Evolutionary conservation across 2,113 vertebrate genomes (phyloP).

Genomic region (Aphyosemion australe): DNA sequence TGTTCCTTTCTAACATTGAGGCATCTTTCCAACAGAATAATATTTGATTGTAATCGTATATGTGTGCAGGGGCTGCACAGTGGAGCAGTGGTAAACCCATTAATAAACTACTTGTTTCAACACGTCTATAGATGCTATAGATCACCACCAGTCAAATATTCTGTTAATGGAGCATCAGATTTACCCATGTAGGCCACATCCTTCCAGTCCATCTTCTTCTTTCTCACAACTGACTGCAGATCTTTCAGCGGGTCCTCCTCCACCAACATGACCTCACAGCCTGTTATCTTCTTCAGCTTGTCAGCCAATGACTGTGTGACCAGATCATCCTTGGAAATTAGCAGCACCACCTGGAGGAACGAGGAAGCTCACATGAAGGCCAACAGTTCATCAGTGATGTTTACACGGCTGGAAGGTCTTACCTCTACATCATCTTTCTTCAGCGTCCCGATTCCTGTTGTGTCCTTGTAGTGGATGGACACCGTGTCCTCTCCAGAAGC

Average conservation of each 20-base stretch:
- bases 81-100: background rate
- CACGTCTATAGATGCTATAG: too few species aligned
- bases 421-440: slow-evolving; percentile 85
- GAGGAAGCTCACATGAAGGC: background rate
- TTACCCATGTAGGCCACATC: slow-evolving; percentile 90
- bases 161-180: background rate
- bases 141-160: too few species aligned
- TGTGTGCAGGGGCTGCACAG: too few species aligned
- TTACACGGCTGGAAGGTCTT: background rate
- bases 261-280: slow-evolving; percentile 70
- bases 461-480: slow-evolving; percentile 83
- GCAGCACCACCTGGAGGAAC: slow-evolving; percentile 80
- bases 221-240: slow-evolving; percentile 72
- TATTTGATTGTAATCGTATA: too few species aligned
- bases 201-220: slow-evolving; percentile 84
- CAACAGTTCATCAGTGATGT: background rate
- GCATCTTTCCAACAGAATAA: too few species aligned
- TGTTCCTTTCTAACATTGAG: too few species aligned
- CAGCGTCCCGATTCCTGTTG: slow-evolving; percentile 80
- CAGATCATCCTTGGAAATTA: slow-evolving; percentile 79
- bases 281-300: slow-evolving; percentile 74
- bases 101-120: too few species aligned
- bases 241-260: slow-evolving; percentile 72
- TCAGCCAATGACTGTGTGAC: slow-evolving; percentile 61
- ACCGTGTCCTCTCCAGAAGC: slow-evolving; percentile 83